Conservation (phyloP, 2,797 vertebrate species). For the Eremophila alpestris region DNA sequence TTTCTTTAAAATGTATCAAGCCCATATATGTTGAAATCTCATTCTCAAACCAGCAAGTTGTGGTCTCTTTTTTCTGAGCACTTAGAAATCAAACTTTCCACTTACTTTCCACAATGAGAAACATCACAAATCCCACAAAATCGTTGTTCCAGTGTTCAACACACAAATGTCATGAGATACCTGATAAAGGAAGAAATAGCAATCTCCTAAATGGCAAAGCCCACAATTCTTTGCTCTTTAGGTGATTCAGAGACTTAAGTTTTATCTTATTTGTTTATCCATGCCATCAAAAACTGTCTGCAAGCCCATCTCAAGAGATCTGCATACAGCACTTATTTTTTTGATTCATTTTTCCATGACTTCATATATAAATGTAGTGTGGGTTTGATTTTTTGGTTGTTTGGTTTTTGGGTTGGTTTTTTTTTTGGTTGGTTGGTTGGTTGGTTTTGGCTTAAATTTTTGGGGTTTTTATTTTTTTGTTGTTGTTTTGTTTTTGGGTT, state of each 20-base stretch:
- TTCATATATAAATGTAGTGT: neutral
- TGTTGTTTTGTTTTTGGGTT: no score
- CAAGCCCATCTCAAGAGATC: neutral
- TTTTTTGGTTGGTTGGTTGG: no score
- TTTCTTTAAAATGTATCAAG: neutral
- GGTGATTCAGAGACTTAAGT: neutral
- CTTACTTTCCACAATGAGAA: neutral
- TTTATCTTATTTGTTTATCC: neutral
- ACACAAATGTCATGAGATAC: neutral
- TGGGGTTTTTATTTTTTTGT: no score
- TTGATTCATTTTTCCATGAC: neutral
- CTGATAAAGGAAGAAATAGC: neutral
- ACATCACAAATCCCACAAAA: neutral
- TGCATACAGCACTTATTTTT: neutral
- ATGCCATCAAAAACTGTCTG: neutral
- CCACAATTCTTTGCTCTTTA: neutral
- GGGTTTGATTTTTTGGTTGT: no score
- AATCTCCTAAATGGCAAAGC: neutral
- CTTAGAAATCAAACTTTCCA: neutral
- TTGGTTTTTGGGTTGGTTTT: no score
- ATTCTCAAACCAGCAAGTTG: neutral
- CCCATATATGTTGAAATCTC: neutral
- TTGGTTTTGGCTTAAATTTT: no score
- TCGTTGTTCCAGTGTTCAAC: neutral
- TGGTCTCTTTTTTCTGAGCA: neutral